phyloP scores from a whole-genome alignment of 2,888 invertebrate genomes.

The Agrotis ipsilon region DNA sequence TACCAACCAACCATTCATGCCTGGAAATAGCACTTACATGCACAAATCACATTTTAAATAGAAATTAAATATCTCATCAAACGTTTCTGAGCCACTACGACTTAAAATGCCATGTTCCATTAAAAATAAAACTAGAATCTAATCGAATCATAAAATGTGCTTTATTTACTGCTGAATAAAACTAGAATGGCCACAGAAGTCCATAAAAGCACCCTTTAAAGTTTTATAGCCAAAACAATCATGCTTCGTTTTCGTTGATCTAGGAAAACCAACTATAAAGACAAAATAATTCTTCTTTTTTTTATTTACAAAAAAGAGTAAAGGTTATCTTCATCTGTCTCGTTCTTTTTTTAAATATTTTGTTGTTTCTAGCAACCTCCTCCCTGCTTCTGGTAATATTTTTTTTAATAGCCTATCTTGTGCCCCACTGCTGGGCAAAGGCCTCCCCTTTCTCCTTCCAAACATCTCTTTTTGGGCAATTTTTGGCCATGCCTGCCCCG shows the following conservation, averaged over 20 bases:
- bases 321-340: too few relatives aligned
- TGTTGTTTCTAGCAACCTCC: too few relatives aligned
- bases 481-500: too few relatives aligned
- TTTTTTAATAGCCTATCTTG: too few relatives aligned
- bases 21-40: neutral
- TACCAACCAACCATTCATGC: too few relatives aligned
- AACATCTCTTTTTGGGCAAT: too few relatives aligned
- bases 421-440: too few relatives aligned
- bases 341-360: too few relatives aligned
- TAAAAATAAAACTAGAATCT: slow-evolving; percentile 17
- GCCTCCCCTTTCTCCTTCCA: too few relatives aligned
- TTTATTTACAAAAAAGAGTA: too few relatives aligned
- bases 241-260: neutral
- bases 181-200: slow-evolving; percentile 28
- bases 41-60: neutral
- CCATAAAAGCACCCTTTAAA: slow-evolving; percentile 25
- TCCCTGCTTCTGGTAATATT: too few relatives aligned
- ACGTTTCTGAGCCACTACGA: neutral
- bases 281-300: neutral
- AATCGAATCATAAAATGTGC: slow-evolving; percentile 28
- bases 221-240: slow-evolving; percentile 19
- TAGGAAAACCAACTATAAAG: slow-evolving; percentile 11
- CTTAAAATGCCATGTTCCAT: slow-evolving; percentile 1
- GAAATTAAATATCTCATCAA: neutral
- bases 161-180: slow-evolving; percentile 47